A percentile compares a stretch with the other conserved stretches of the same genome.
phyloP scores from a whole-genome alignment of 2,888 invertebrate species.

The Petrolisthes cinctipes region DNA sequence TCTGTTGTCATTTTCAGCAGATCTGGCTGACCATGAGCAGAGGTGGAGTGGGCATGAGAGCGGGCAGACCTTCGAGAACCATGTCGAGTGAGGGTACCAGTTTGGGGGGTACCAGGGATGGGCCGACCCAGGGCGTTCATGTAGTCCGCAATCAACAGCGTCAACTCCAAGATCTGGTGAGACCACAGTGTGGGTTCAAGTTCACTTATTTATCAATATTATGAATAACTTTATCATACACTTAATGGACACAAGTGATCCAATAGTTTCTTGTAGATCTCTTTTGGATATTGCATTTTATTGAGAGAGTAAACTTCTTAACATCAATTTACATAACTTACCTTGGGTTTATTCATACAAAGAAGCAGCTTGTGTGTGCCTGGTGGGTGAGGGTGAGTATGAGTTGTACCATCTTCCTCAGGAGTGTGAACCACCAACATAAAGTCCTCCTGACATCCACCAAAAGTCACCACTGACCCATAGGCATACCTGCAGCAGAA shows the following conservation, averaged over 20 bases:
- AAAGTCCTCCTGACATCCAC: constrained; percentile 95
- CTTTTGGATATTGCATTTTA: not conserved
- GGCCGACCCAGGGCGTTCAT: constrained; percentile 81
- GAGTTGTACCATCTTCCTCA: constrained; percentile 75
- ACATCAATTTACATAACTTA: constrained; percentile 68
- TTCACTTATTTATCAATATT: not conserved
- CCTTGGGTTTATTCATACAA: constrained; percentile 91
- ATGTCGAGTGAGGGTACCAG: constrained; percentile 65
- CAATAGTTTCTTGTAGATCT: not conserved
- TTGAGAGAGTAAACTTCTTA: not conserved
- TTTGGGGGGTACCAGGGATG: constrained; percentile 64
- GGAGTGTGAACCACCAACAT: constrained; percentile 91
- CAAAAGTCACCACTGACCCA: constrained; percentile 91
- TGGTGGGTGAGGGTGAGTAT: constrained; percentile 66
- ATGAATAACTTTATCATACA: not conserved
- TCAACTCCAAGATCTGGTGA: constrained; percentile 85
- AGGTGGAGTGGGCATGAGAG: constrained; percentile 48
- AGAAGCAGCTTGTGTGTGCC: constrained; percentile 85
- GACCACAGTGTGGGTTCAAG: not conserved
- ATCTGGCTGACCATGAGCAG: constrained; percentile 59
- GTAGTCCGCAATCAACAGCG: constrained; percentile 91
- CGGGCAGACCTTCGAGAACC: constrained; percentile 61
- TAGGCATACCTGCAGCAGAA: constrained; percentile 84
- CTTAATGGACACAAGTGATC: not conserved
- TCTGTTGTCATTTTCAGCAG: constrained; percentile 64